Evolutionary conservation across 2,797 vertebrate genomes (phyloP).

Genomic region (Prunella strophiata): DNA sequence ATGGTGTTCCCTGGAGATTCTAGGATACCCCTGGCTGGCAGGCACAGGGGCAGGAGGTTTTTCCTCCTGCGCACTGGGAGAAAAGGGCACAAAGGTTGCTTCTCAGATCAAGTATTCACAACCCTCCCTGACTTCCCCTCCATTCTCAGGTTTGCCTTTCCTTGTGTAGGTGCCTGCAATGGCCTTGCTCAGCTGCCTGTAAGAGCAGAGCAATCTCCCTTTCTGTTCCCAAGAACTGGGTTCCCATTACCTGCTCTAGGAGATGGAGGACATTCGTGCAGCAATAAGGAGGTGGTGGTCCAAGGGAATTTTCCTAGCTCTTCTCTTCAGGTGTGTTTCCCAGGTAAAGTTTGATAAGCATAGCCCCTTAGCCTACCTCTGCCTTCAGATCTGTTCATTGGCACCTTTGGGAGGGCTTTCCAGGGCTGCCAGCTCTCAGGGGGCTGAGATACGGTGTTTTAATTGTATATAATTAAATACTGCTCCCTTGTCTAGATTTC

Average conservation of each 20-base stretch:
- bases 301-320: background rate
- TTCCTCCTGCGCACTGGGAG: background rate
- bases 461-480: constrained; percentile 71
- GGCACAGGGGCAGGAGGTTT: background rate
- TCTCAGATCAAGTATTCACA: background rate
- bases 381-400: constrained; percentile 20
- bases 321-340: background rate
- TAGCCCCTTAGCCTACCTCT: background rate
- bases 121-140: background rate
- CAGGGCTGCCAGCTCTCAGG: constrained; percentile 15
- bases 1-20: background rate
- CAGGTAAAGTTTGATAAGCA: background rate
- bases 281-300: background rate
- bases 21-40: background rate
- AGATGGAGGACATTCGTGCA: background rate
- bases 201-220: background rate
- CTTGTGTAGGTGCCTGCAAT: rapidly evolving
- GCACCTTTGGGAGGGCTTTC: constrained; percentile 17
- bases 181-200: background rate
- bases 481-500: constrained; percentile 56
- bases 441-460: constrained; percentile 17
- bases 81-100: background rate
- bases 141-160: background rate
- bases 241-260: background rate
- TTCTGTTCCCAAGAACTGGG: background rate